phyloP scores from a whole-genome alignment of 2,113 vertebrate genomes.

The Proteles cristata region DNA sequence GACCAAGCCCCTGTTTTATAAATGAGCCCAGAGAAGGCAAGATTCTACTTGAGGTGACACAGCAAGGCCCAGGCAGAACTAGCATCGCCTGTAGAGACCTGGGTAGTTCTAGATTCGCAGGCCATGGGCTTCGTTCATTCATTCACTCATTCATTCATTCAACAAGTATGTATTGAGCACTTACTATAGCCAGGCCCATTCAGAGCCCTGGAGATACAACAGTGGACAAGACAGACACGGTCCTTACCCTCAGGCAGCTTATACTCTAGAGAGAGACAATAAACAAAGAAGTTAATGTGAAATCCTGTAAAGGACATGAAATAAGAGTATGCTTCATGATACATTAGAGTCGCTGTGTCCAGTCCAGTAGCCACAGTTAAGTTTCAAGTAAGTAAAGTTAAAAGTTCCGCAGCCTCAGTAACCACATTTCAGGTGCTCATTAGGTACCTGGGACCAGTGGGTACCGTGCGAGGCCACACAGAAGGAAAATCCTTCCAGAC shows the following conservation, averaged over 20 bases:
- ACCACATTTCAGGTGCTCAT: background rate
- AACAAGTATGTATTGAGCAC: background rate
- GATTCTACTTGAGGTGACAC: background rate
- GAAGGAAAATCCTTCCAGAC: background rate
- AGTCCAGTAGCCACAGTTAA: background rate
- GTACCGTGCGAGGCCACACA: fast-evolving
- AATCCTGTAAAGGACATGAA: background rate
- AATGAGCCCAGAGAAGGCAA: constrained; percentile 15
- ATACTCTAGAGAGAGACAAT: background rate
- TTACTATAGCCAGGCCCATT: background rate
- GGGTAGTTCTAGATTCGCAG: background rate
- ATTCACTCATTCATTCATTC: background rate
- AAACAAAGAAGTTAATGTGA: background rate
- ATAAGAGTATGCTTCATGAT: background rate
- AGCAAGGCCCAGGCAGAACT: background rate
- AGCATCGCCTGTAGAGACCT: background rate
- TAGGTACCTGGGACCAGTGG: background rate
- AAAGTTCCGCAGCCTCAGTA: background rate
- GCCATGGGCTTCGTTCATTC: background rate
- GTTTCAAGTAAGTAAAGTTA: background rate
- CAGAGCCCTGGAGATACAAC: background rate
- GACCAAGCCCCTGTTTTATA: background rate
- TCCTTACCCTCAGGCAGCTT: background rate
- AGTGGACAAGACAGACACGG: background rate
- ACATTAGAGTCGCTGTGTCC: background rate